A percentile compares a stretch with the other conserved stretches of the same genome.
Evolutionary conservation across 1,140 invertebrate genomes (phyloP).

Genomic region (Chionoecetes opilio): DNA sequence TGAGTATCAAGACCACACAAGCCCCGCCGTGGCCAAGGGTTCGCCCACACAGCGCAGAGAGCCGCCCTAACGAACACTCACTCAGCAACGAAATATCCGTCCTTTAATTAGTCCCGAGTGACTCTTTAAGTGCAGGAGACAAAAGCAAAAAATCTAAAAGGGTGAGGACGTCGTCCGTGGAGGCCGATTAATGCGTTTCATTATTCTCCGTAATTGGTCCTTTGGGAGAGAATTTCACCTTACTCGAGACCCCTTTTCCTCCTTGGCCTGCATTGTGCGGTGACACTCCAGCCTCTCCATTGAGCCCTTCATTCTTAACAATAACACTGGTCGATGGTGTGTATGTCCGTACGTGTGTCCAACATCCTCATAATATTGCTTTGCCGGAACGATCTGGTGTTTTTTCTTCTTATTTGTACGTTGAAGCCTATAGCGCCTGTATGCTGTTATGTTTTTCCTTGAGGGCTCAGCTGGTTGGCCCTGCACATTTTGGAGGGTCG

Average conservation of each 20-base stretch:
- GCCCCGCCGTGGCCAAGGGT: too few relatives aligned
- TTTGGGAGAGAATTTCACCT: slow-evolving; percentile 4
- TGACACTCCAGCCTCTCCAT: not conserved
- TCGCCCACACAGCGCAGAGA: not conserved
- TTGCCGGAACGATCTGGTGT: too few relatives aligned
- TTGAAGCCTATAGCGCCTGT: too few relatives aligned
- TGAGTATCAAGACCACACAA: too few relatives aligned
- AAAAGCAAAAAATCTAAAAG: not conserved
- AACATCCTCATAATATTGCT: not conserved
- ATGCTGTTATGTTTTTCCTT: too few relatives aligned
- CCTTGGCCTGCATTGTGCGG: slow-evolving; percentile 34
- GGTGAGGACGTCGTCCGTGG: not conserved
- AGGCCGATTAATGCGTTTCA: not conserved
- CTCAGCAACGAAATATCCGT: not conserved
- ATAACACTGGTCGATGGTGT: slow-evolving; percentile 14
- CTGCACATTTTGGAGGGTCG: too few relatives aligned
- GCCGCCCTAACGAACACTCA: not conserved
- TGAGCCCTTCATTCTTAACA: not conserved
- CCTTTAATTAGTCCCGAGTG: not conserved
- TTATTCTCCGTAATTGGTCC: slow-evolving; percentile 20
- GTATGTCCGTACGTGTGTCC: not conserved
- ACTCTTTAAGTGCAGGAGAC: not conserved
- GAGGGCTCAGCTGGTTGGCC: too few relatives aligned
- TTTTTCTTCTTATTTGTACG: too few relatives aligned
- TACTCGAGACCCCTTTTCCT: slow-evolving; percentile 19